Evolutionary conservation across 2,113 vertebrate genomes (phyloP), one percentile per base, ranked within the genome.

Genomic region (Sciurus niger): DNA sequence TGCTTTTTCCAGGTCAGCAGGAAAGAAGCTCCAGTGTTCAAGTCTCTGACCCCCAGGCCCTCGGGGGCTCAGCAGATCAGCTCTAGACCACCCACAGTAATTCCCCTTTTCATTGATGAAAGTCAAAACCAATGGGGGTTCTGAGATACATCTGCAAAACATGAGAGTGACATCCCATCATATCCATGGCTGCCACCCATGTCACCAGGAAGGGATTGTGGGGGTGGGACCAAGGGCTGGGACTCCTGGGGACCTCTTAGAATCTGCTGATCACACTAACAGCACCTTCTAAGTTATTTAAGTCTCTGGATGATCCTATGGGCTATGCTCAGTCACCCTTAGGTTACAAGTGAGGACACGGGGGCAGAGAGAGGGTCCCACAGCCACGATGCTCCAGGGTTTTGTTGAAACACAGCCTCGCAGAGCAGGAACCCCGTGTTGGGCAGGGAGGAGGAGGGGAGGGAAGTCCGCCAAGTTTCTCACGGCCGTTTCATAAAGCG

Each of bases 401-500:
- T 84, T 10, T 30, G 53, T 67, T n/a, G 78, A 86, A 85, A 80
- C 43, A 2, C 0, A n/a, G 79, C 4, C 34, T 25, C 48, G 34
- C 16, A 16, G 48, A 93, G 67, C 13, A 9, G 77, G 76, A 60
- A 79, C 87, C 67, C 43, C 74, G 48, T 65, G 78, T 24, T 72
- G 40, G 76, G 32, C 37, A 32, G 70, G 70, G 37, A 68, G 68
- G 80, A 14, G 76, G 58, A 77, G 22, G 20, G 34, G n/a, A 93
- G 46, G 46, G 58, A 28, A 95, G 34, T 80, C 94, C 37, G 53
- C 87, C 86, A 76, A 95, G 97, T 93, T 97, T 90, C 87, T 82
- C 84, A 58, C 65, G 40, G 28, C 87, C 63, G 32, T 94, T 96
- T 95, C 83, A 90, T 90, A 97, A 98, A 97, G 48, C 0, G 96